Evolutionary conservation across 2,888 invertebrate species (phyloP).

Genomic region (Pristionchus entomophagus): DNA sequence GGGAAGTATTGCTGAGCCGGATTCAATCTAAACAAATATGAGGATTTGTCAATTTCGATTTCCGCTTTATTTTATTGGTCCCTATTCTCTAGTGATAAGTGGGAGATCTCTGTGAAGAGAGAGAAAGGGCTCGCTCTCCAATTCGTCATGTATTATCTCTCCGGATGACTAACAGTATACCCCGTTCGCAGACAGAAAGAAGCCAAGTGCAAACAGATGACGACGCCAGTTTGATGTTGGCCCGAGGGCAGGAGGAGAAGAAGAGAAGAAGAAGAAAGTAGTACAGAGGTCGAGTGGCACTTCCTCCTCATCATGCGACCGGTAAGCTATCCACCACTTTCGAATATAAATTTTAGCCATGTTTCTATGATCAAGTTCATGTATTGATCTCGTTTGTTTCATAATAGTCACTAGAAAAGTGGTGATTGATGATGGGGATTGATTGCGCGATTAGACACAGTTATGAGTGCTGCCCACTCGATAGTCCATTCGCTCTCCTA

Average conservation of each 20-base stretch:
- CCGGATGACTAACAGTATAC: conserved; percentile 21
- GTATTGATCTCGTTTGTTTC: too few relatives aligned
- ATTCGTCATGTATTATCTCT: conserved; percentile 30
- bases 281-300: conserved; percentile 11
- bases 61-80: not conserved
- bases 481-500: conserved; percentile 29
- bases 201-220: conserved; percentile 9
- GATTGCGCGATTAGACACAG: not conserved
- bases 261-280: conserved; percentile 13
- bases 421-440: not conserved
- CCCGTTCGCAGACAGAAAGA: conserved; percentile 31
- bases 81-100: conserved; percentile 1
- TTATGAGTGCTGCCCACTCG: not conserved
- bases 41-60: too few relatives aligned
- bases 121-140: not conserved
- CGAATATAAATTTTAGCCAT: too few relatives aligned
- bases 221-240: conserved; percentile 38
- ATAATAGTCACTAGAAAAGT: not conserved
- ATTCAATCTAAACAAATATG: too few relatives aligned
- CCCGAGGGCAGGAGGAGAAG: conserved; percentile 37
- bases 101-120: not conserved
- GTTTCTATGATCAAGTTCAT: too few relatives aligned
- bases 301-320: conserved; percentile 32
- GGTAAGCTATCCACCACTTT: not conserved
- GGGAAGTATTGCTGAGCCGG: too few relatives aligned